phyloP scores from a whole-genome alignment of 2,113 vertebrate genomes.

The Larimichthys crocea region DNA sequence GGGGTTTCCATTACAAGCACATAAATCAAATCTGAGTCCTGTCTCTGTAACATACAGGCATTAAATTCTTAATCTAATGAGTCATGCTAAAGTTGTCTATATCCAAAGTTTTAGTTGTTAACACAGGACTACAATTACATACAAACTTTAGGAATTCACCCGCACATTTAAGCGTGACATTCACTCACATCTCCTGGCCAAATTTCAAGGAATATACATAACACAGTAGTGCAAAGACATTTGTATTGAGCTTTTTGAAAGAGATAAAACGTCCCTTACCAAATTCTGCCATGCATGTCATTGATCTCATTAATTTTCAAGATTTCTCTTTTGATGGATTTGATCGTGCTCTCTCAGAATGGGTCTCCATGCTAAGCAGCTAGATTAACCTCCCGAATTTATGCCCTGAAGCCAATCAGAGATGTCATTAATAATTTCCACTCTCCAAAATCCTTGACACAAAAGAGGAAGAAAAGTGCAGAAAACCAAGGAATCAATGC shows the following conservation, averaged over 20 bases:
- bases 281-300: slow-evolving; percentile 35
- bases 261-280: slow-evolving; percentile 11
- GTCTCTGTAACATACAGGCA: not conserved
- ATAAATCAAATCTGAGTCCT: not conserved
- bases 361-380: slow-evolving; percentile 25
- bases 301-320: slow-evolving; percentile 53
- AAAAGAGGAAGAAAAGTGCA: slow-evolving; percentile 4
- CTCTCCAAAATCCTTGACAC: not conserved
- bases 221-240: not conserved
- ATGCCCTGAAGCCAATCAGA: slow-evolving; percentile 53
- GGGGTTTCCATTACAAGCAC: not conserved
- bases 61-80: not conserved
- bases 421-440: slow-evolving; percentile 64
- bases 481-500: not conserved
- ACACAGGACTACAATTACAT: not conserved
- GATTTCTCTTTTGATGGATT: slow-evolving; percentile 50
- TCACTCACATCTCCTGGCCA: not conserved
- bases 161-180: not conserved
- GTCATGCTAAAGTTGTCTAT: not conserved
- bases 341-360: slow-evolving; percentile 30
- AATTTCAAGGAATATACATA: not conserved
- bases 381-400: slow-evolving; percentile 55
- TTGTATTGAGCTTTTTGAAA: slow-evolving; percentile 6
- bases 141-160: not conserved
- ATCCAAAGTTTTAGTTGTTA: not conserved